Conservation (phyloP, 2,797 vertebrate genomes). For the Aplochiton taeniatus region DNA sequence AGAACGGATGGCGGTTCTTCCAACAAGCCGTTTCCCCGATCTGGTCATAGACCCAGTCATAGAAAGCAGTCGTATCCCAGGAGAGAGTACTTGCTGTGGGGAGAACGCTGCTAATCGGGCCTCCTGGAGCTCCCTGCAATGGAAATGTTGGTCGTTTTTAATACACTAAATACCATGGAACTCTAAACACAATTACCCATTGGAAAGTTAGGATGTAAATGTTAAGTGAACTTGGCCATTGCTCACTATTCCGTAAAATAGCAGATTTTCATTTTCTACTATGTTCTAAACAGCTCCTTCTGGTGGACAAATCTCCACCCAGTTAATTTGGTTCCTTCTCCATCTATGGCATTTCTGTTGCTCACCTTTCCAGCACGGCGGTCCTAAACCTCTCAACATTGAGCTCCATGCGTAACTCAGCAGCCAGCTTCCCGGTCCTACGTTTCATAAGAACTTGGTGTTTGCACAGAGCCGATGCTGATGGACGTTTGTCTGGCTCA, state of each 20-base stretch:
- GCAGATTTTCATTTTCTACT: neutral
- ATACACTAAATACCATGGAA: neutral
- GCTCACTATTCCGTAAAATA: neutral
- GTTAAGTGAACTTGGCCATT: no score
- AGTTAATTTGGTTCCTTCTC: neutral
- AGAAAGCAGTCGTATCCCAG: slow-evolving; percentile 21
- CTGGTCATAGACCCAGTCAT: slow-evolving; percentile 47
- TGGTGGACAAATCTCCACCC: neutral
- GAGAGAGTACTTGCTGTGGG: slow-evolving; percentile 52
- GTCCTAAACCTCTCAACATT: slow-evolving; percentile 91
- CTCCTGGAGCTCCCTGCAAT: slow-evolving; percentile 84
- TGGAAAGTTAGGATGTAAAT: no score
- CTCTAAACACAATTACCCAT: no score
- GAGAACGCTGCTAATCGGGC: slow-evolving; percentile 79
- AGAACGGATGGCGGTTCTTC: slow-evolving; percentile 78
- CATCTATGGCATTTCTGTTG: neutral
- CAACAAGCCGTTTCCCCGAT: slow-evolving; percentile 76
- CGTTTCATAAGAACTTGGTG: slow-evolving; percentile 79
- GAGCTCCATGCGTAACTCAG: slow-evolving; percentile 86
- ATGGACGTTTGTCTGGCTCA: slow-evolving; percentile 82
- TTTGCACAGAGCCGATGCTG: slow-evolving; percentile 83
- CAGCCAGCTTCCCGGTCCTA: slow-evolving; percentile 75
- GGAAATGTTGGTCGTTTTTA: neutral
- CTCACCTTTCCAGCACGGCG: slow-evolving; percentile 90
- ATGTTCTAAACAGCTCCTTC: slow-evolving; percentile 5